Conservation (phyloP, 2,113 vertebrate genomes). For the Chaenocephalus aceratus region DNA sequence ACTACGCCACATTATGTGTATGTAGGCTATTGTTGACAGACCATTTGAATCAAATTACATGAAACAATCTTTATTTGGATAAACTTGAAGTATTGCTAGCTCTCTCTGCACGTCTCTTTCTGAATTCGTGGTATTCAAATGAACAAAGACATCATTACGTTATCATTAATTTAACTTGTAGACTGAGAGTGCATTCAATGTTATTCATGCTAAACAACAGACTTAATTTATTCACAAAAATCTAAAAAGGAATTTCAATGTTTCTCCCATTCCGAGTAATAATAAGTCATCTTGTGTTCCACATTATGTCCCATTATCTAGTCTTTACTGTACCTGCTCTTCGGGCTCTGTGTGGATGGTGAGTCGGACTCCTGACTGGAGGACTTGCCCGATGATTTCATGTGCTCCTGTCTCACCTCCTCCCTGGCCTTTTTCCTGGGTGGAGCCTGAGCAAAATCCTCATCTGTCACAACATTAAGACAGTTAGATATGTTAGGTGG, state of each 20-base stretch:
- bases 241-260: no score
- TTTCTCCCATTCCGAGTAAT: background rate
- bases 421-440: conserved; percentile 87
- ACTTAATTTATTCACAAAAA: no score
- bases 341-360: conserved; percentile 59
- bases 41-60: no score
- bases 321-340: conserved; percentile 81
- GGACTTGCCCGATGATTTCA: conserved; percentile 71
- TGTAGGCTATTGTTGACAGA: background rate
- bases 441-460: conserved; percentile 90
- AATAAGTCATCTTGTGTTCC: background rate
- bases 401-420: conserved; percentile 70
- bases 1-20: background rate
- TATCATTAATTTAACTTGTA: no score
- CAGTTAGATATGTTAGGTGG: background rate
- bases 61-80: background rate
- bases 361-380: conserved; percentile 68
- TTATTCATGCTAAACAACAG: no score
- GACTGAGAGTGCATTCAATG: no score
- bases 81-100: background rate
- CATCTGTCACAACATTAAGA: conserved; percentile 78
- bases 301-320: background rate
- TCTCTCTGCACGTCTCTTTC: no score
- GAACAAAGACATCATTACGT: no score
- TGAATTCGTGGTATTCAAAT: no score